Evolutionary conservation across 2,888 invertebrate species (phyloP), one percentile per base, ranked within the genome.

Genomic region (Xestia sexstrigata): DNA sequence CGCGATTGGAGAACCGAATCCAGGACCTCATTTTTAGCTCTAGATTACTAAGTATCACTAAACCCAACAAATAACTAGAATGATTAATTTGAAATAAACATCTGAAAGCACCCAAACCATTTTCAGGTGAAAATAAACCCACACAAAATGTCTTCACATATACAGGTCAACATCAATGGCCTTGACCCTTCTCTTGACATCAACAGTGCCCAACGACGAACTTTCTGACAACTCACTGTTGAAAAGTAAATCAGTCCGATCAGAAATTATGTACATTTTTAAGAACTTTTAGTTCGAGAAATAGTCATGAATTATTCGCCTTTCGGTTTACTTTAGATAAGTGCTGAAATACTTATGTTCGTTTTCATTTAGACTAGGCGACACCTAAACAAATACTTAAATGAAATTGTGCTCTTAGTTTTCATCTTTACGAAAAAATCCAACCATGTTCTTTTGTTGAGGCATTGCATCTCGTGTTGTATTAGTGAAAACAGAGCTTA

Each of bases 291-390:
- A 58, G 23, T 79, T 72, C 17, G 35, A 55, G 17, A 15, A 52
- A 55, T 52, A 49, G 63, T 72, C 78, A 70, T 81, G 60, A 81
- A 55, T 82, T 47, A 77, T 82, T 82, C 47, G n/a, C 0, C 3
- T n/a, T 69, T 75, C 8, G 23, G 67, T 52, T 67, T 66, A 67
- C 15, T 67, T 74, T 45, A n/a, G 35, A 70, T 39, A 58, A 78
- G 63, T 47, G 45, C 39, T 70, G 39, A 35, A 60, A 23, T 13
- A 77, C 42, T 35, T 45, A 45, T 35, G 62, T 35, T 35, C 62
- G 11, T 35, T 62, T 35, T 62, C 62, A 35, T 1, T 20, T 0
- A 9, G 20, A 20, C 20, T 62, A 9, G 20, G 26, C 26, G 26
- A 26, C 26, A 58, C 60, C 23, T 49, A 49, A 23, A 23, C 49